These are phyloP conservation scores for Parasteatoda tepidariorum DNA, from an alignment of 1,140 invertebrate genomes.

Conservation along the genomic window DNA sequence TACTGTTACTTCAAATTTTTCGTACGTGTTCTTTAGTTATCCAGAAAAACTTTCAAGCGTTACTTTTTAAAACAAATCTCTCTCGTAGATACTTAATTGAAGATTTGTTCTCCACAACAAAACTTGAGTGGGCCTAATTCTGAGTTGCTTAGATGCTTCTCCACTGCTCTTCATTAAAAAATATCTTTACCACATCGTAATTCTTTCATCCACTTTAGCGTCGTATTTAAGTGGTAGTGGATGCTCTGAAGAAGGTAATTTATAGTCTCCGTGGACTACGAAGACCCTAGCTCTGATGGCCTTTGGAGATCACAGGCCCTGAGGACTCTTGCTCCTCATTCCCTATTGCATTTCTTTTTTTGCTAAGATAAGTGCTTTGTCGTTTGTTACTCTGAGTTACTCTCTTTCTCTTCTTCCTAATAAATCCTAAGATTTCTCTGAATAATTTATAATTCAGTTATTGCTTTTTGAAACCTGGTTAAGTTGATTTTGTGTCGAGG, in stretches of 20 bases:
- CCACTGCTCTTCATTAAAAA: constrained; percentile 55
- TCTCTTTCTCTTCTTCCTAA: too few relatives aligned
- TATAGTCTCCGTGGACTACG: constrained; percentile 42
- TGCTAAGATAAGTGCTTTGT: constrained; percentile 30
- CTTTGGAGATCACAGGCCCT: constrained; percentile 38
- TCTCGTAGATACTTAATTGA: neutral
- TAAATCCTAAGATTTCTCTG: too few relatives aligned
- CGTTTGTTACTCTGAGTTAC: constrained; percentile 16
- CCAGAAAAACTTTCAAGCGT: too few relatives aligned
- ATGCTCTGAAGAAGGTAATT: constrained; percentile 44
- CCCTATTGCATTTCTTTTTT: constrained; percentile 7
- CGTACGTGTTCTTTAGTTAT: too few relatives aligned
- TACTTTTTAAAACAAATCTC: too few relatives aligned
- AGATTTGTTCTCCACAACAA: neutral
- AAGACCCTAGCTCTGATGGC: constrained; percentile 24
- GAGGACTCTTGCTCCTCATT: constrained; percentile 37
- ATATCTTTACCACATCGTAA: constrained; percentile 50
- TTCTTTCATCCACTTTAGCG: constrained; percentile 42
- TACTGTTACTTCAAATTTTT: too few relatives aligned
- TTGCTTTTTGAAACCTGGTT: too few relatives aligned
- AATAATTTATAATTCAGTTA: too few relatives aligned
- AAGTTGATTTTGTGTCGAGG: too few relatives aligned
- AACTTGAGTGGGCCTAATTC: constrained; percentile 22
- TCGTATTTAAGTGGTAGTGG: constrained; percentile 44
- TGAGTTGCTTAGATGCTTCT: constrained; percentile 1